Base-by-base conservation (phyloP, 2,888 invertebrate genomes). In the Stratiomys singularior region DNA sequence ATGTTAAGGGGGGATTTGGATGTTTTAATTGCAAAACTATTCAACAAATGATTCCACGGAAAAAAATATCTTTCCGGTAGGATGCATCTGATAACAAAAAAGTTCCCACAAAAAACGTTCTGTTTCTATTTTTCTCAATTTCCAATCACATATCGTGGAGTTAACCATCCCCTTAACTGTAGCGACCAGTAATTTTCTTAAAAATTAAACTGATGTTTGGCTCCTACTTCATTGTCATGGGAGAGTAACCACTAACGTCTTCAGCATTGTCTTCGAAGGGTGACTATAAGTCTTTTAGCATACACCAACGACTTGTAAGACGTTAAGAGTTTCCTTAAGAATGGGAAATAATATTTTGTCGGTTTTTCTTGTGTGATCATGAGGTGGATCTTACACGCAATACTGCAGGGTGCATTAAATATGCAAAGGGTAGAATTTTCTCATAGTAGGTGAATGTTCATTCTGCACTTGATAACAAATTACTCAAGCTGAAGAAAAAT, bases 211-310 rank as follows among this genome's bases (percentile, higher is more conserved):
- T 25, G 52, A 23, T 52, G 67, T 67, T 46, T 69, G 72, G 66
- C 44, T 56, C 56, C 56, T 72, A 28, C 28, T 52, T 27, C 67
- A 11, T 44, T 60, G 79, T 79, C 78, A 79, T 79, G 79, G 79
- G 79, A 79, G 79, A 79, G 78, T 78, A 78, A 21, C 18, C 72
- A 72, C 56, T 18, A 71, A 25, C 52, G 30, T 71, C 71, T 72
- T 72, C 23, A 56, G 21, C 46, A 23, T 69, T 23, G 69, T 69
- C 47, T 69, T 69, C 18, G 46, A 72, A 56, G 72, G 72, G 21
- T 72, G 72, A 72, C 72, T 56, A 56, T 72, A 72, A 72, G 30
- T 56, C 18, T 18, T 56, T 56, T 18, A 21, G 15, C 21, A 13
- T 23, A 23, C 5, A 60, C 21, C 25, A 66, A 37, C 47, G 47